Evolutionary conservation across 2,888 invertebrate species (phyloP), one percentile per base, ranked within the genome.

Genomic region (Trissonchulus sp.): DNA sequence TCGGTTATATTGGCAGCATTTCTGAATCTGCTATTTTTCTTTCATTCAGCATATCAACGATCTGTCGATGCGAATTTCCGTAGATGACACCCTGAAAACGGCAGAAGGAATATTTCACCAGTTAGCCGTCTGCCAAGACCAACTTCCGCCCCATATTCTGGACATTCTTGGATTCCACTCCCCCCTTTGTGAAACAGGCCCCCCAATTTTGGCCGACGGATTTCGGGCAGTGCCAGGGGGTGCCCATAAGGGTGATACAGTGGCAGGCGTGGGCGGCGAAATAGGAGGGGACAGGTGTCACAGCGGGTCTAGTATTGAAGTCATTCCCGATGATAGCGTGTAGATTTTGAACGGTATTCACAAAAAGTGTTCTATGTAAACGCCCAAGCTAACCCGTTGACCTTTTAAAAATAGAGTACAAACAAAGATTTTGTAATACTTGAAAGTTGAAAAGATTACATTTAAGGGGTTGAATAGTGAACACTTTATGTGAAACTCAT

Each of bases 31-130:
- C n/a, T n/a, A n/a, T n/a, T n/a, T n/a, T n/a, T n/a, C n/a, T n/a
- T n/a, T n/a, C n/a, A n/a, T 88, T 15, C 87, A 94, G 93, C 95
- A 98, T 84, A 92, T 98, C 78, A 99, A 99, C 86, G 97, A 98
- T 84, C 87, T 98, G 78, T 92, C 93, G 18, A 90, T 92, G 85
- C 90, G 91, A 78, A 90, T 98, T 72, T 91, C 95, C 82, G 88
- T 98, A 8, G 90, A 92, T 77, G 89, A 90, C 79, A 91, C 92
- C 72, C 86, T 98, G 34, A 90, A 91, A 80, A 90, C 90, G 77
- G 96, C 97, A 0, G 97, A 98, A 86, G 93, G 92, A 8, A 94
- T 98, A 80, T 96, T 91, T 86, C 89, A 91, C 80, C 97, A 98
- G 85, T 88, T 98, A 48, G 81, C 83, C 0, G 84, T 83, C 37